Evolutionary conservation across 2,797 vertebrate genomes (phyloP), one percentile per base, ranked within the genome.

Genomic region (Protonibea diacanthus): DNA sequence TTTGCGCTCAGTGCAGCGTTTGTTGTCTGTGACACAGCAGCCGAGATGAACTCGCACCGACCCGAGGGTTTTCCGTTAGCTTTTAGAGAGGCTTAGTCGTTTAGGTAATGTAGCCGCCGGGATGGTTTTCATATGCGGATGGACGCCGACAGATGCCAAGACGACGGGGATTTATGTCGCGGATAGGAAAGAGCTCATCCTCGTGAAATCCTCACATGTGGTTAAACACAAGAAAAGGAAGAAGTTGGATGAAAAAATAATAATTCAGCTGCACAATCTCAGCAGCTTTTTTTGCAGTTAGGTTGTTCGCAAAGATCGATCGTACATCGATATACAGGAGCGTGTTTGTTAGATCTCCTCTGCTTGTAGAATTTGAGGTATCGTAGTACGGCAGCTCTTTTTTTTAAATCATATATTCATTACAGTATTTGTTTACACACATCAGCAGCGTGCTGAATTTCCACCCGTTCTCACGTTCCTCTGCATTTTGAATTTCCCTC

Each of bases 41-140:
- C 27, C 55, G 51, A 61, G 27, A 47, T 84, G 64, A 78, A 84
- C 81, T 73, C 53, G 64, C 45, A 45, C 15, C 75, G 74, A 87
- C 83, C 81, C 11, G 2, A 61, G 59, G 73, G 62, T 69, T 83
- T 78, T 78, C 65, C 0, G 20, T 79, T 79, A 66, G 72, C 70
- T 86, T 81, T 86, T 64, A 83, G 45, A 76, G 83, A 81, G 76
- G 75, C 75, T 86, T 88, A 88, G 77, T 83, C 1, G 17, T 49
- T 61, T 56, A 38, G 33, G 66, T 78, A 81, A 82, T 81, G 74
- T 79, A 78, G 74, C 76, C 65, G 77, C 67, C 2, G n/a, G 55
- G 55, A 40, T 68, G 47, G 64, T 74, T 84, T 78, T 90, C 74
- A 77, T 79, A 73, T 82, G 84, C 84, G 76, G 72, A 78, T 51